These are phyloP conservation scores for Periophthalmus modestus DNA, from an alignment of 2,113 vertebrate genomes.

Conservation along the genomic window DNA sequence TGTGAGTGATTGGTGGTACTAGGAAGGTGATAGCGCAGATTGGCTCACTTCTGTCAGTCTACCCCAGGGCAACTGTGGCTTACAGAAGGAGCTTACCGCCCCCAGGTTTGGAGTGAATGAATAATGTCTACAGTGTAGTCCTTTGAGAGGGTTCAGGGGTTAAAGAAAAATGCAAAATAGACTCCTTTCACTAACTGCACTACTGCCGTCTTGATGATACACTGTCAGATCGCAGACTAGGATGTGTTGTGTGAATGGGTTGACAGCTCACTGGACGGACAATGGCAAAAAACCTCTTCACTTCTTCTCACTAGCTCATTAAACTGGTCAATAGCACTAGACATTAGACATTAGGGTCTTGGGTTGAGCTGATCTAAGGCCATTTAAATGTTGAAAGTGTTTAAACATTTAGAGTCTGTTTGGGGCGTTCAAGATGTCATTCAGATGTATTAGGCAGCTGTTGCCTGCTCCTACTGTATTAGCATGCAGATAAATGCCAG, in stretches of 20 bases:
- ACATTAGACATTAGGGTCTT: neutral
- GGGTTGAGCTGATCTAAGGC: neutral
- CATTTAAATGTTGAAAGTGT: neutral
- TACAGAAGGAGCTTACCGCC: too few relatives aligned
- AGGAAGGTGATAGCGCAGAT: too few relatives aligned
- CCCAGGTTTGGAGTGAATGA: too few relatives aligned
- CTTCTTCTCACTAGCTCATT: slow-evolving; percentile 10
- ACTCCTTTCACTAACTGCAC: neutral
- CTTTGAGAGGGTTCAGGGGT: too few relatives aligned
- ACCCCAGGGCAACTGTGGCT: too few relatives aligned
- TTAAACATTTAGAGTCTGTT: neutral
- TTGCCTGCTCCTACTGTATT: neutral
- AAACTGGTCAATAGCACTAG: neutral
- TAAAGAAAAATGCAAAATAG: neutral
- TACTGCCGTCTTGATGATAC: slow-evolving; percentile 1
- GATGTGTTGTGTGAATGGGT: slow-evolving; percentile 25
- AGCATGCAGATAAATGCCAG: neutral
- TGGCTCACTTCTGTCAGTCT: too few relatives aligned
- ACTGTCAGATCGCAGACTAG: neutral
- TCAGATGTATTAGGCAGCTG: neutral
- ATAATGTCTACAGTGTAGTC: too few relatives aligned
- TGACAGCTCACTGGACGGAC: slow-evolving; percentile 29
- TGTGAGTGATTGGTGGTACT: too few relatives aligned
- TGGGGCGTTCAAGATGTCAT: neutral
- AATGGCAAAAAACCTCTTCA: slow-evolving; percentile 8